Conservation (phyloP, 2,113 vertebrate genomes). For the Scytalopus superciliaris region DNA sequence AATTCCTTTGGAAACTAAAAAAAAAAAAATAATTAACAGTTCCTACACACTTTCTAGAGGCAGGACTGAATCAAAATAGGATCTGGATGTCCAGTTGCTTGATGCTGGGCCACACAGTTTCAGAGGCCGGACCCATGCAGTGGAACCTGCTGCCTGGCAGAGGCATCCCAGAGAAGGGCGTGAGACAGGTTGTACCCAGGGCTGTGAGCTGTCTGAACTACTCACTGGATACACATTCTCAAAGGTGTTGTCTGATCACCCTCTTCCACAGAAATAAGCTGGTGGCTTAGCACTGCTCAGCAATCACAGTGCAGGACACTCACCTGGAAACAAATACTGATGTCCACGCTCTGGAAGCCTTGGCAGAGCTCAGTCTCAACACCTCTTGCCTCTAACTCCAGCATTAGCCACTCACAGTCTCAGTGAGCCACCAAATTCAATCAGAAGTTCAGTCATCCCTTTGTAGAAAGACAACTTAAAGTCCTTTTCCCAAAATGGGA, state of each 20-base stretch:
- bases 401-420: not conserved
- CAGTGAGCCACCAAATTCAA: not conserved
- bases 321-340: not conserved
- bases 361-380: not conserved
- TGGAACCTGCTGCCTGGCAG: not conserved
- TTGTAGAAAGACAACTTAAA: not conserved
- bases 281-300: not conserved
- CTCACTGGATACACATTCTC: not conserved
- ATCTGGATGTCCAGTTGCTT: not conserved
- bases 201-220: not conserved
- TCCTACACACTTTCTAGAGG: not conserved
- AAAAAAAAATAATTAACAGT: not conserved
- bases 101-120: not conserved
- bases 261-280: not conserved
- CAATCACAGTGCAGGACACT: not conserved
- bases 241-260: not conserved
- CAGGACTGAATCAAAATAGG: not conserved
- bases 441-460: not conserved
- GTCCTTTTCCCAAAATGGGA: not conserved
- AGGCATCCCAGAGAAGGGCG: not conserved
- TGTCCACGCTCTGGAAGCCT: fast-evolving
- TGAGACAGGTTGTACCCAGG: not conserved
- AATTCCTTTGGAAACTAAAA: not conserved
- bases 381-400: not conserved
- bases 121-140: not conserved